These are phyloP conservation scores for Lophura nycthemera DNA, from an alignment of 2,113 vertebrate species.

Conservation along the genomic window DNA sequence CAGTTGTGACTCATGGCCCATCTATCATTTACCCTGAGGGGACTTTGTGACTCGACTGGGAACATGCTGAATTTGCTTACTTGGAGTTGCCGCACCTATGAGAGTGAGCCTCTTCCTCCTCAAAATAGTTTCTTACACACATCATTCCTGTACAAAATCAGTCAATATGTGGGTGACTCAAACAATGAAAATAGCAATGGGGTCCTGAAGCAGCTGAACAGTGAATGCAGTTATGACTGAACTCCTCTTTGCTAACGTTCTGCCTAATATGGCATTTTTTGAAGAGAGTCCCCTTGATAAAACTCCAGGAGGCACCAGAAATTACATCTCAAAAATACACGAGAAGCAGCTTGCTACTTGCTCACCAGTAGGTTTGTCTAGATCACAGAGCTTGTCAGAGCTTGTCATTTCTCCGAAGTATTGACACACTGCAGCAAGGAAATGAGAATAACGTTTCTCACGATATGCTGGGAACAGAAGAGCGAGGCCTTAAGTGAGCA, in stretches of 20 bases:
- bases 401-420: not conserved
- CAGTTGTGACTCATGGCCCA: not conserved
- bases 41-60: conserved; percentile 20
- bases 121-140: not conserved
- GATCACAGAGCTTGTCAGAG: not conserved
- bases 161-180: not conserved
- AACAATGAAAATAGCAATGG: not conserved
- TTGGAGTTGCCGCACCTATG: not conserved
- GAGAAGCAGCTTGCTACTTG: not conserved
- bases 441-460: not conserved
- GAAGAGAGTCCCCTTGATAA: conserved; percentile 2
- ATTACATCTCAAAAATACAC: conserved; percentile 13
- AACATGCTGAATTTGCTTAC: not conserved
- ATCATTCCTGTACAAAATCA: conserved; percentile 1
- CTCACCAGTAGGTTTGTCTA: not conserved
- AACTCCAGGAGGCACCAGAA: not conserved
- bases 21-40: not conserved
- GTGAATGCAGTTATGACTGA: not conserved
- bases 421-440: not conserved
- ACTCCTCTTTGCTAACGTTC: not conserved
- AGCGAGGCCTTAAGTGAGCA: not conserved
- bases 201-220: fast-evolving
- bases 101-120: not conserved
- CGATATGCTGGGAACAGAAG: not conserved
- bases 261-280: not conserved